phyloP scores from a whole-genome alignment of 2,113 vertebrate species.

The Cardinalis cardinalis region DNA sequence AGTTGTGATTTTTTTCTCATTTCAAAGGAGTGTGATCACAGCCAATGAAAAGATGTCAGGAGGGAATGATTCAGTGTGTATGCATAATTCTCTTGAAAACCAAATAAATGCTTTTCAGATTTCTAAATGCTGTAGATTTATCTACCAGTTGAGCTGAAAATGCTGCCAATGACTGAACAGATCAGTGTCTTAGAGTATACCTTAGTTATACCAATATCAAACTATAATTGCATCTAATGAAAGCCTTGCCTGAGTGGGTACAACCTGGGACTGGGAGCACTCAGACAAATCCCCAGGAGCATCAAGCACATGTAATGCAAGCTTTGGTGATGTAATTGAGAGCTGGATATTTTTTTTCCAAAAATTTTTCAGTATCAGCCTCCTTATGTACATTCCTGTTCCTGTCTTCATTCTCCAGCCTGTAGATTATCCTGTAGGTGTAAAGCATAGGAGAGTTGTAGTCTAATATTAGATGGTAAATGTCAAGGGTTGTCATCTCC shows the following conservation, averaged over 20 bases:
- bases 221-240: neutral
- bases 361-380: neutral
- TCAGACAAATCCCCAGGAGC: neutral
- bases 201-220: neutral
- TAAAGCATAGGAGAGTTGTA: neutral
- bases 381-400: neutral
- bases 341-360: neutral
- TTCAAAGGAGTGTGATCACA: slow-evolving; percentile 11
- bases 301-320: neutral
- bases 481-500: neutral
- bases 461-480: neutral
- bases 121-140: neutral
- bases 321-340: neutral
- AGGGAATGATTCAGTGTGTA: neutral
- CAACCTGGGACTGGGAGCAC: neutral
- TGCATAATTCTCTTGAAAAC: neutral
- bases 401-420: neutral
- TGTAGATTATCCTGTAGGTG: neutral
- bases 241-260: neutral
- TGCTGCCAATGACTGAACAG: neutral
- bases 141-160: neutral
- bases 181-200: neutral
- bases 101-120: neutral
- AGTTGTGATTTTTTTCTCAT: slow-evolving; percentile 22
- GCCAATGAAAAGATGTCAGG: neutral